These are phyloP conservation scores for Metopolophium dirhodum DNA, from an alignment of 1,140 invertebrate species.

Conservation along the genomic window DNA sequence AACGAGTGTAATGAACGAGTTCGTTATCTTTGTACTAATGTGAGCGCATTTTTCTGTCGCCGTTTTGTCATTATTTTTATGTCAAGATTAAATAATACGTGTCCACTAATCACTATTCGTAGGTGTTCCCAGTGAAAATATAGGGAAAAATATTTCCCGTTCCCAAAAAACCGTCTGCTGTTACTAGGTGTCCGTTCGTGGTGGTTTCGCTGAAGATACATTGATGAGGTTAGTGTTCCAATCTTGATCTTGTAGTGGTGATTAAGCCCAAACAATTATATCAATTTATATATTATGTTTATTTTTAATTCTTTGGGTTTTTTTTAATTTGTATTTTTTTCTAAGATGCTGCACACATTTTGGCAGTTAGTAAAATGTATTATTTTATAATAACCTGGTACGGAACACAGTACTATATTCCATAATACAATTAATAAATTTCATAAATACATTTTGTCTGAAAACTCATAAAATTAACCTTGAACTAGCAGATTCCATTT, in stretches of 20 bases:
- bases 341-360: neutral
- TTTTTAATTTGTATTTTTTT: neutral
- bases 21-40: no score
- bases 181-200: no score
- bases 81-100: no score
- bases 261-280: neutral
- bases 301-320: neutral
- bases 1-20: no score
- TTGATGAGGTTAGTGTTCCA: neutral
- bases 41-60: no score
- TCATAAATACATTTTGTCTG: neutral
- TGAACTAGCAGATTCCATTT: neutral
- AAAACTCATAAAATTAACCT: neutral
- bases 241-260: neutral
- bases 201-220: neutral
- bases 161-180: no score
- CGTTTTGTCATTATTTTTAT: no score
- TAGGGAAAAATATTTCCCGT: no score
- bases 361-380: neutral
- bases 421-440: neutral
- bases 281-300: neutral
- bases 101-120: no score
- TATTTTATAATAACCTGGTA: neutral
- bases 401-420: neutral
- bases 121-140: no score